Evolutionary conservation across 2,888 invertebrate species (phyloP).

Genomic region (Endotricha flammealis): DNA sequence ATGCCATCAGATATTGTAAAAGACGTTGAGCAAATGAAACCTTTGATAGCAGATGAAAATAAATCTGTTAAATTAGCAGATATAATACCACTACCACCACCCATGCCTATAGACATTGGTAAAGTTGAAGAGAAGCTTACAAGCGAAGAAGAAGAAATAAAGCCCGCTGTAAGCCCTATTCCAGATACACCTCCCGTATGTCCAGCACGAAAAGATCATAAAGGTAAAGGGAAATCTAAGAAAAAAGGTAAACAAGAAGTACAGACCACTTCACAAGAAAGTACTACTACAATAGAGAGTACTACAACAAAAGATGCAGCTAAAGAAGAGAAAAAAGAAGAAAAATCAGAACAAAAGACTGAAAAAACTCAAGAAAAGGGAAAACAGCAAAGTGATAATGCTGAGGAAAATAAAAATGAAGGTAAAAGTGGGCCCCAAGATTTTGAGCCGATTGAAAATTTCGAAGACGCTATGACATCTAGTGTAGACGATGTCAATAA

Average conservation of each 20-base stretch:
- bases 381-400: constrained; percentile 40
- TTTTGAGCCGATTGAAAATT: constrained; percentile 61
- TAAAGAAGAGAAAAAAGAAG: constrained; percentile 36
- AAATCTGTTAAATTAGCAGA: background rate
- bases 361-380: constrained; percentile 39
- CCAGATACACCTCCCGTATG: constrained; percentile 28
- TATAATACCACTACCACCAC: constrained; percentile 1
- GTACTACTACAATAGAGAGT: too few relatives aligned
- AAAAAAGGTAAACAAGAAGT: constrained; percentile 53
- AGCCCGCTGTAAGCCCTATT: constrained; percentile 15
- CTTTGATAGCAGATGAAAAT: background rate
- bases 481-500: constrained; percentile 63
- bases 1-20: background rate
- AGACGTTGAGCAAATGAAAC: background rate
- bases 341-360: constrained; percentile 32
- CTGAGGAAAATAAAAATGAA: constrained; percentile 15
- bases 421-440: constrained; percentile 20
- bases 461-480: constrained; percentile 67
- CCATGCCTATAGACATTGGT: constrained; percentile 1
- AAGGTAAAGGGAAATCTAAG: constrained; percentile 58
- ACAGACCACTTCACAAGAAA: constrained; percentile 20
- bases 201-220: constrained; percentile 56
- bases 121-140: constrained; percentile 8
- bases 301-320: constrained; percentile 27
- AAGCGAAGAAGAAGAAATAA: constrained; percentile 9